phyloP scores from a whole-genome alignment of 1,140 invertebrate species.

The Heliconius melpomene region DNA sequence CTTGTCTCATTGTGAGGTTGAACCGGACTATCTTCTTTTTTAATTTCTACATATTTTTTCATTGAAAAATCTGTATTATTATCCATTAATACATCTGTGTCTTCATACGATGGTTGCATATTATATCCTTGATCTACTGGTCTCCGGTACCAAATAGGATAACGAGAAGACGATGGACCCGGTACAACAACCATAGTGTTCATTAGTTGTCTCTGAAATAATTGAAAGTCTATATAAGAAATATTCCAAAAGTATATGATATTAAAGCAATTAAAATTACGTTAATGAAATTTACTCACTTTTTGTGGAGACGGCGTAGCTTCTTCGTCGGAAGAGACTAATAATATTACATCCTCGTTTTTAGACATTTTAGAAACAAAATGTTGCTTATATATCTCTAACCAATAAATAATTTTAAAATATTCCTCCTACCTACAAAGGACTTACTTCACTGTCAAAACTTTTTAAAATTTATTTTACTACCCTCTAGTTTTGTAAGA shows the following conservation, averaged over 20 bases:
- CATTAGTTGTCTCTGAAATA: constrained; percentile 59
- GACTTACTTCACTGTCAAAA: too few species aligned
- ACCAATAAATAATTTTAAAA: not conserved
- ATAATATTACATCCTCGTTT: constrained; percentile 67
- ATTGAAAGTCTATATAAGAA: constrained; percentile 1
- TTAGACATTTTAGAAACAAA: constrained; percentile 52
- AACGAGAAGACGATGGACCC: constrained; percentile 37
- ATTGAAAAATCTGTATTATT: constrained; percentile 32
- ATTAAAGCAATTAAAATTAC: not conserved
- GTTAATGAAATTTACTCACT: constrained; percentile 41
- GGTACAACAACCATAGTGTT: constrained; percentile 74
- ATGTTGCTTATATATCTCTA: not conserved
- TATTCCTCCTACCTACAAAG: not conserved
- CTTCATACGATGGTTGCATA: constrained; percentile 25
- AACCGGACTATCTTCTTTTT: constrained; percentile 74
- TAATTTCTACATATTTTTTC: constrained; percentile 63
- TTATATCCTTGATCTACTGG: constrained; percentile 57
- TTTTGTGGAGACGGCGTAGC: constrained; percentile 63
- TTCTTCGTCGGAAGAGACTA: constrained; percentile 72
- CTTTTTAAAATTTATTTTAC: too few species aligned
- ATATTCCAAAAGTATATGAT: not conserved
- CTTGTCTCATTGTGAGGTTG: constrained; percentile 53
- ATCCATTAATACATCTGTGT: constrained; percentile 18
- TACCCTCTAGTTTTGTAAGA: too few species aligned
- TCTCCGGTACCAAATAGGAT: constrained; percentile 67